phyloP scores from a whole-genome alignment of 2,888 invertebrate genomes.

The Calameuta idolon region DNA sequence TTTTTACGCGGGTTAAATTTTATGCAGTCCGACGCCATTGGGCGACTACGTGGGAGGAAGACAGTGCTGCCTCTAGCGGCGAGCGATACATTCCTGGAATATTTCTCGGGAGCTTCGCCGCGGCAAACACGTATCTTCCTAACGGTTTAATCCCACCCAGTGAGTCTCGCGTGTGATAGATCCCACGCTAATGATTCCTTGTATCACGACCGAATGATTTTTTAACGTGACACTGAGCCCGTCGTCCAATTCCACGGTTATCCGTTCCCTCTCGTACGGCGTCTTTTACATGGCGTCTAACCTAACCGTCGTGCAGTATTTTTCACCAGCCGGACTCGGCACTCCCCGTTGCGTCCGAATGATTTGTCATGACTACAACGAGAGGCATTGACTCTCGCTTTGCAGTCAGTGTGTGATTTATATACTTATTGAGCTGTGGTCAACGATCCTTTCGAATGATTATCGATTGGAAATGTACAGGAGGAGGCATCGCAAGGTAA shows the following conservation, averaged over 20 bases:
- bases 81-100: slow-evolving; percentile 59
- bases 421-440: too few species aligned
- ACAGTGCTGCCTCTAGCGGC: background rate
- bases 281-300: background rate
- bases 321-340: background rate
- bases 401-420: too few species aligned
- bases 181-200: slow-evolving; percentile 61
- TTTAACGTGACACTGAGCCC: slow-evolving; percentile 37
- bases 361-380: too few species aligned
- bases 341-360: background rate
- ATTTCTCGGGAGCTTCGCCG: slow-evolving; percentile 36
- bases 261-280: background rate
- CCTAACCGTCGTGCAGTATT: background rate
- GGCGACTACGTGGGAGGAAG: too few species aligned
- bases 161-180: slow-evolving; percentile 42
- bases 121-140: slow-evolving; percentile 28
- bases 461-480: too few species aligned
- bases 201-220: slow-evolving; percentile 27
- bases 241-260: slow-evolving; percentile 20
- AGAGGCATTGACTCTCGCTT: too few species aligned
- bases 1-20: too few species aligned
- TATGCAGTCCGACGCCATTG: too few species aligned
- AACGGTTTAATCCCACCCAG: slow-evolving; percentile 56
- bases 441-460: too few species aligned
- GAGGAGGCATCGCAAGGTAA: too few species aligned